phyloP scores from a whole-genome alignment of 2,888 invertebrate species.

The Oscheius onirici region DNA sequence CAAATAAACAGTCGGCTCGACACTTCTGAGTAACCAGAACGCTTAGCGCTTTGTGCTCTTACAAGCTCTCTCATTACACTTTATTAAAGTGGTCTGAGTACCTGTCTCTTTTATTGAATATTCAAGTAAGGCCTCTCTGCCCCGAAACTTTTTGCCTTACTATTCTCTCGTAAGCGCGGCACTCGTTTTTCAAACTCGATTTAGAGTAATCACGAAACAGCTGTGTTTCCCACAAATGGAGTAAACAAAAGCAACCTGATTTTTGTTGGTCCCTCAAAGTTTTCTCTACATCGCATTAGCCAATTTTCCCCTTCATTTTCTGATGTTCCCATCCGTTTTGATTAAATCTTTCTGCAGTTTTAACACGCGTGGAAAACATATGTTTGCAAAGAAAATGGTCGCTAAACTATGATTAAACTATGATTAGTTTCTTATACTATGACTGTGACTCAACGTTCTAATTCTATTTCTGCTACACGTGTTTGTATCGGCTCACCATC shows the following conservation, averaged over 20 bases:
- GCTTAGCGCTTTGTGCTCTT: constrained; percentile 7
- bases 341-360: neutral
- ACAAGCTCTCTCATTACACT: neutral
- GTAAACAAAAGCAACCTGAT: too few species aligned
- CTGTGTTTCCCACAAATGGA: too few species aligned
- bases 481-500: constrained; percentile 77
- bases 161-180: too few species aligned
- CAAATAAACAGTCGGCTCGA: constrained; percentile 29
- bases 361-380: neutral
- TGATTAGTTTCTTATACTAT: neutral
- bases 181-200: too few species aligned
- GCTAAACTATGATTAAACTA: too few species aligned
- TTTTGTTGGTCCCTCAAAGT: constrained; percentile 1
- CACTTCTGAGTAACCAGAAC: constrained; percentile 26
- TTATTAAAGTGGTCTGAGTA: constrained; percentile 3
- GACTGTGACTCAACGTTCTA: neutral
- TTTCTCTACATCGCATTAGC: neutral
- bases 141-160: too few species aligned
- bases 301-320: neutral
- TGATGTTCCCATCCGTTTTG: constrained; percentile 2
- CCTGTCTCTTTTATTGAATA: too few species aligned
- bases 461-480: neutral
- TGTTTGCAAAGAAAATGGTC: too few species aligned
- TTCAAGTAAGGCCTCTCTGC: too few species aligned
- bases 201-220: too few species aligned